phyloP scores from a whole-genome alignment of 1,140 invertebrate species.

The Drosophila carrolli region DNA sequence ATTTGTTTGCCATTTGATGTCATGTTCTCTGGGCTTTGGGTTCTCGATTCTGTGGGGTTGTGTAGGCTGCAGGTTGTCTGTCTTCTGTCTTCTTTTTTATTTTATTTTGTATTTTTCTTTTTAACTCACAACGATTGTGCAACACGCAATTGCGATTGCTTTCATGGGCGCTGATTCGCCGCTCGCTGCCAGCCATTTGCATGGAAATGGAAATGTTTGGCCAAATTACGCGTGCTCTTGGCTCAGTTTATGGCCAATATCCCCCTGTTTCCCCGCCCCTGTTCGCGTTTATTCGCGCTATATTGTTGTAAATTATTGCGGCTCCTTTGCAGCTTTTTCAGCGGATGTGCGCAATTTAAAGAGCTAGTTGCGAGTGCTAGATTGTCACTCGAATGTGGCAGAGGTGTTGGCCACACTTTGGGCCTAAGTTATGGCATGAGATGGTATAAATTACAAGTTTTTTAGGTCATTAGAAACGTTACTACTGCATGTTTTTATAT shows the following conservation, averaged over 20 bases:
- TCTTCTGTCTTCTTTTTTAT: slow-evolving; percentile 13
- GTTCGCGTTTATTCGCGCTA: slow-evolving; percentile 73
- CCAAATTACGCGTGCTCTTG: slow-evolving; percentile 77
- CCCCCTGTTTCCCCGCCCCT: slow-evolving; percentile 28
- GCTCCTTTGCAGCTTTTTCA: slow-evolving; percentile 42
- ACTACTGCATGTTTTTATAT: background rate
- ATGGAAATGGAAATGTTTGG: slow-evolving; percentile 66
- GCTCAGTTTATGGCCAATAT: slow-evolving; percentile 73
- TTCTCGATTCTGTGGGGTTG: slow-evolving; percentile 42
- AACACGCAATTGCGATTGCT: slow-evolving; percentile 76
- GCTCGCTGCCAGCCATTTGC: slow-evolving; percentile 61
- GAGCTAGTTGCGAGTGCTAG: slow-evolving; percentile 41
- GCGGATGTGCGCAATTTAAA: slow-evolving; percentile 75
- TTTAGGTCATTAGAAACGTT: background rate
- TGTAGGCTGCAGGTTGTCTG: slow-evolving; percentile 67
- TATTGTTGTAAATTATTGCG: slow-evolving; percentile 74
- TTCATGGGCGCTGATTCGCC: slow-evolving; percentile 70
- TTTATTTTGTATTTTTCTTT: slow-evolving; percentile 5
- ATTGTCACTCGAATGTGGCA: slow-evolving; percentile 52
- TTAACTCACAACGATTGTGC: slow-evolving; percentile 66
- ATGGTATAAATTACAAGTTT: background rate
- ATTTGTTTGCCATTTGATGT: slow-evolving; percentile 81
- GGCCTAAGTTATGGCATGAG: slow-evolving; percentile 6
- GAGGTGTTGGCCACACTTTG: slow-evolving; percentile 30
- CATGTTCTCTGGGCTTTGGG: slow-evolving; percentile 69